Percentiles rank a stretch among this genome's conserved stretches.
phyloP scores from a whole-genome alignment of 2,888 invertebrate species.

The Cryptophagus acutangulus region DNA sequence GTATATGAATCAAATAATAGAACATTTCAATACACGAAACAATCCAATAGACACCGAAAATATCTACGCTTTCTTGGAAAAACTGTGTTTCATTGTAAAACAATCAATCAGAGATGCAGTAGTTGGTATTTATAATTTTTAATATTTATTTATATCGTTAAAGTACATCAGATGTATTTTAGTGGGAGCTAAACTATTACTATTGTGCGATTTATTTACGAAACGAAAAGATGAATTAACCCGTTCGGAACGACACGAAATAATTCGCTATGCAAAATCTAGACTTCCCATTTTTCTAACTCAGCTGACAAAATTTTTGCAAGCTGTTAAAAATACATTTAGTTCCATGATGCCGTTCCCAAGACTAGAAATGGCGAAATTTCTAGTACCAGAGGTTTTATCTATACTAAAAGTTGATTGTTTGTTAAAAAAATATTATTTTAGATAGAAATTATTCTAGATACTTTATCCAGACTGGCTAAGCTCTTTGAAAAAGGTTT shows the following conservation, averaged over 20 bases:
- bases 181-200: constrained; percentile 54
- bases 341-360: constrained; percentile 55
- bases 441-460: constrained; percentile 59
- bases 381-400: constrained; percentile 63
- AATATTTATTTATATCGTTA: constrained; percentile 1
- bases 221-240: constrained; percentile 58
- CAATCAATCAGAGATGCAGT: constrained; percentile 59
- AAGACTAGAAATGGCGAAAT: constrained; percentile 58
- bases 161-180: constrained; percentile 20
- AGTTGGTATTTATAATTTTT: constrained; percentile 47
- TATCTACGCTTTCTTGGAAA: constrained; percentile 53
- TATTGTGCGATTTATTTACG: constrained; percentile 62
- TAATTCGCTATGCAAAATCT: constrained; percentile 61
- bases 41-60: constrained; percentile 38
- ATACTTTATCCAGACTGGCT: constrained; percentile 55
- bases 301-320: constrained; percentile 57
- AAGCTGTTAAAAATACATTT: constrained; percentile 57
- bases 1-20: constrained; percentile 57
- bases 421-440: too few relatives aligned
- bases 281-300: constrained; percentile 62
- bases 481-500: constrained; percentile 57
- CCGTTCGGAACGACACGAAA: constrained; percentile 60
- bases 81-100: constrained; percentile 58
- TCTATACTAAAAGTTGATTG: constrained; percentile 8
- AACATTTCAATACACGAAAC: constrained; percentile 51